Evolutionary conservation across 2,888 invertebrate genomes (phyloP), one percentile per base, ranked within the genome.

Genomic region (Drosophila meridionalis): DNA sequence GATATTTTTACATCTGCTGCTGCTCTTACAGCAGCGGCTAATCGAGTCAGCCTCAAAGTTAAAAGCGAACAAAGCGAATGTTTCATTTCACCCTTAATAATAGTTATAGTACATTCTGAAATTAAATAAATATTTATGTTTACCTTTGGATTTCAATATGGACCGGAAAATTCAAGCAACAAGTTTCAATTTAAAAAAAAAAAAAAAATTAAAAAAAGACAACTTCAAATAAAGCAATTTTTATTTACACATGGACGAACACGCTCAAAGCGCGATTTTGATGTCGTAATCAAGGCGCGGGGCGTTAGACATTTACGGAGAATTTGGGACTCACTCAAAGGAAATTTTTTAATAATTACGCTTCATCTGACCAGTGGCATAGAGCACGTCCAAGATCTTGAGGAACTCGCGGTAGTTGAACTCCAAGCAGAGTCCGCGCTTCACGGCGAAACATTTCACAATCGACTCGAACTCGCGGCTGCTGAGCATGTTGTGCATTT

Each of bases 381-480:
- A 94, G 45, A 96, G 92, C 48, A 96, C 93, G 89, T 96, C 95
- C 68, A 97, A 91, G 8, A 96, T 95, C 78, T 94, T 95, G 82
- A 95, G 94, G 84, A 97, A 95, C 12, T 95, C 95, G 73, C 96
- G 94, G 93, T 97, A 97, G 92, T 97, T 95, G 38, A 96, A 94
- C 93, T 96, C 95, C 73, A 94, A 92, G 53, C 94, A 92, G 72
- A 94, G 87, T 30, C 92, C 96, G 74, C 95, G 94, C 83, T 94
- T 94, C 80, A 95, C 94, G 52, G 95, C 95, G 92, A 97, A 97
- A 92, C 96, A 96, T 93, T 96, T 96, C 93, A 95, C 95, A 69
- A 97, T 85, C n/a, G 95, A 93, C 67, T 96, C 95, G 28, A 96
- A 94, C 92, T 97, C 96, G 38, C 94, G 94, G 69, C 94, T 94